A percentile compares a stretch with the other conserved stretches of the same genome.
Conservation (phyloP, 2,113 vertebrate genomes). For the Coracopsis vasa region DNA sequence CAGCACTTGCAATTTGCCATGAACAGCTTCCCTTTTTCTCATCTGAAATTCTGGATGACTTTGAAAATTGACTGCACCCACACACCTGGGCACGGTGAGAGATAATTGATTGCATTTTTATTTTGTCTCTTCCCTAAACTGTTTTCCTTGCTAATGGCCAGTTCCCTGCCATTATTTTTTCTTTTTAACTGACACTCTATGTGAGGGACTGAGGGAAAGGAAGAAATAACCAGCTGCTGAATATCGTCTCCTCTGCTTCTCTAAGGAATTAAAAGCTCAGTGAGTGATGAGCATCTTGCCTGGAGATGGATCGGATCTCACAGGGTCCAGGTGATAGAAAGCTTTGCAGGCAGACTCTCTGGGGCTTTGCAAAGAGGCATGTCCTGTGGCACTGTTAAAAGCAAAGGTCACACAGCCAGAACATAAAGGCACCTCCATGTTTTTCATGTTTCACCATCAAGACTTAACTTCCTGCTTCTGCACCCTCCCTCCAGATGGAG, state of each 20-base stretch:
- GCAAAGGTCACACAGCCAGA: background rate
- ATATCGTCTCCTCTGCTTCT: slow-evolving; percentile 25
- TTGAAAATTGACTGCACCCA: slow-evolving; percentile 67
- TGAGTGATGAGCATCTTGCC: slow-evolving; percentile 4
- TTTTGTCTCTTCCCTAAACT: slow-evolving; percentile 55
- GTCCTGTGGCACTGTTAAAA: background rate
- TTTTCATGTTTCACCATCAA: background rate
- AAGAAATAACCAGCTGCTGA: slow-evolving; percentile 58
- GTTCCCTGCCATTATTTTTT: slow-evolving; percentile 38
- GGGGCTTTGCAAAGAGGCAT: background rate
- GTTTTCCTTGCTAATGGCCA: slow-evolving; percentile 68
- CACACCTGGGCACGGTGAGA: slow-evolving; percentile 44
- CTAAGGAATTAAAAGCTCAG: slow-evolving; percentile 22
- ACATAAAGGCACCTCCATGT: background rate
- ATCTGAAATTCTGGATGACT: slow-evolving; percentile 50
- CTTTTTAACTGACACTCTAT: slow-evolving; percentile 16
- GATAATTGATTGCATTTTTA: slow-evolving; percentile 55
- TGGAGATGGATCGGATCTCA: background rate
- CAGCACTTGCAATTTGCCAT: slow-evolving; percentile 58
- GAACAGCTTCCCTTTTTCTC: slow-evolving; percentile 59
- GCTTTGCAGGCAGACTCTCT: background rate
- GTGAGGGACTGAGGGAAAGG: slow-evolving; percentile 35
- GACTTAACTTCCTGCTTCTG: background rate
- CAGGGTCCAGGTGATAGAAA: background rate
- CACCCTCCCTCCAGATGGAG: background rate